These are phyloP conservation scores for Chauna torquata DNA, from an alignment of 2,113 vertebrate genomes.

Conservation along the genomic window DNA sequence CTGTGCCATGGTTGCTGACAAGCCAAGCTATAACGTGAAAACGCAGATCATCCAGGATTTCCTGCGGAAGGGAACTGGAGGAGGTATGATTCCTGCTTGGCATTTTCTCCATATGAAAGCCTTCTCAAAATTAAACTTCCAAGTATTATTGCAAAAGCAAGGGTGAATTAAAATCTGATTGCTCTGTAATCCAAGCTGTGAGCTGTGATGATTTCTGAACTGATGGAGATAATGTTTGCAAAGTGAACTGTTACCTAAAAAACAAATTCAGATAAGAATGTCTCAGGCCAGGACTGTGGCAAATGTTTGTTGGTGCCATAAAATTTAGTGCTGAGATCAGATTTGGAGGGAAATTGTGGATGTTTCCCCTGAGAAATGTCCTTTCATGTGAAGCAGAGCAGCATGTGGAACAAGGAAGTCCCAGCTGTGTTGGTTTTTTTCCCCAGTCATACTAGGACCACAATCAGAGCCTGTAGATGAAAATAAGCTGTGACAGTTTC, in stretches of 20 bases:
- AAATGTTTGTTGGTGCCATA: neutral
- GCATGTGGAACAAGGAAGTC: neutral
- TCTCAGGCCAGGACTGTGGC: rapidly evolving
- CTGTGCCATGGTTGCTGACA: constrained; percentile 91
- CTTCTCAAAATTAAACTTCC: neutral
- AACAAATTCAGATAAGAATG: neutral
- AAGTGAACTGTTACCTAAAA: neutral
- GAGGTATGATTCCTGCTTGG: constrained; percentile 77
- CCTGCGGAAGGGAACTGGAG: constrained; percentile 86
- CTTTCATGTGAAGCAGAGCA: neutral
- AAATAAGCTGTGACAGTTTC: neutral
- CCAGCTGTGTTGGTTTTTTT: neutral
- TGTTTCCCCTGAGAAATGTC: neutral
- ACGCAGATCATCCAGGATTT: constrained; percentile 96
- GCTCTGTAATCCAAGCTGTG: neutral
- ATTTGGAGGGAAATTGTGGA: neutral
- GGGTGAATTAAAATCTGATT: neutral
- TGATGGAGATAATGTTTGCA: neutral
- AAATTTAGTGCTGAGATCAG: neutral
- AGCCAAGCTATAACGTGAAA: constrained; percentile 92
- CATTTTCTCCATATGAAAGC: rapidly evolving
- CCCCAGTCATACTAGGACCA: neutral
- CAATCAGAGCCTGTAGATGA: neutral
- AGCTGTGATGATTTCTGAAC: neutral
- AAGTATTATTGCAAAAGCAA: neutral